Evolutionary conservation across 2,888 invertebrate species (phyloP), one percentile per base, ranked within the genome.

Genomic region (Seira sanloemensis): DNA sequence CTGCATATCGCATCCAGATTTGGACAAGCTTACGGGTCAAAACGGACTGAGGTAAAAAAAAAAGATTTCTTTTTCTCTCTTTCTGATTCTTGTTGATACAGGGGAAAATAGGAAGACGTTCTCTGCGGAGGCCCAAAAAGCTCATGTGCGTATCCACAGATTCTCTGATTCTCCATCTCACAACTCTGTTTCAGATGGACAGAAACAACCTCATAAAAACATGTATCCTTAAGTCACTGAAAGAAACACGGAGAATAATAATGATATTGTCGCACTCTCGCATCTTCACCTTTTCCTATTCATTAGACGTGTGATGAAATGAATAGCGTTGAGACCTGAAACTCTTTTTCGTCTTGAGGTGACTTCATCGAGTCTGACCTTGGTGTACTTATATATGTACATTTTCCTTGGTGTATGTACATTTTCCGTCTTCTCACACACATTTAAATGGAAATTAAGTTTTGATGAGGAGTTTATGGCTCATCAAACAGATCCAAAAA

Each of bases 21-120:
- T 82, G 82, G 82, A 82, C 76, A 77, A 82, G 82, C 82, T 82
- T 82, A 82, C 76, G 82, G 82, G 76, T 77, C 77, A 82, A 50
- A 2, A 50, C 50, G n/a, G 50, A n/a, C n/a, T n/a, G n/a, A n/a
- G n/a, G n/a, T n/a, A n/a, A n/a, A n/a, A n/a, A n/a, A n/a, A 50
- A 50, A 50, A 2, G 50, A 50, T 50, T 50, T 50, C 16, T 50
- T 50, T 50, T n/a, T n/a, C n/a, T n/a, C n/a, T n/a, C n/a, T n/a
- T n/a, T 50, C 16, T 50, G 50, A 50, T 16, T 50, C 16, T 50
- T 12, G 50, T n/a, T 50, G 2, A 50, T 37, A 37, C 37, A 50
- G 50, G 16, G 50, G 16, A 50, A 50, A 16, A 50, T 37, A 37
- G 37, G 37, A 7, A 37, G 1, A 50, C 2, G 50, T 50, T n/a